These are phyloP conservation scores for Petroica traversi DNA, from an alignment of 2,113 vertebrate genomes.

Conservation along the genomic window DNA sequence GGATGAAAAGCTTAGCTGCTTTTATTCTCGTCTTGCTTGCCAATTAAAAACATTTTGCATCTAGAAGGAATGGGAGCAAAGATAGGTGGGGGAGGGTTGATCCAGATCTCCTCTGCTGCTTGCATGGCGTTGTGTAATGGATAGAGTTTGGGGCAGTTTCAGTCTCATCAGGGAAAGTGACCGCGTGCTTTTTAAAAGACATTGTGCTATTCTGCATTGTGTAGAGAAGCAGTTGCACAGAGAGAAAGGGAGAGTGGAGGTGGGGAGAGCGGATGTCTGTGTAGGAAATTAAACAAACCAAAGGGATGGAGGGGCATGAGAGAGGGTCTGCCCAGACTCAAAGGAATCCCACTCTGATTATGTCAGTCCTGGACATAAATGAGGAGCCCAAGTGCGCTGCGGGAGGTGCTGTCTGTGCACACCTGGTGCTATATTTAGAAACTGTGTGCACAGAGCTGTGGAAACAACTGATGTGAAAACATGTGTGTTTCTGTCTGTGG, in stretches of 20 bases:
- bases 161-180: background rate
- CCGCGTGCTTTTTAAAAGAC: background rate
- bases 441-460: background rate
- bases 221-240: background rate
- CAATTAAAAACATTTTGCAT: constrained; percentile 44
- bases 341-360: background rate
- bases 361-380: background rate
- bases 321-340: background rate
- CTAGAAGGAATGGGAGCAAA: background rate
- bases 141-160: constrained; percentile 5
- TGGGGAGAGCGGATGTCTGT: background rate
- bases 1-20: constrained; percentile 24
- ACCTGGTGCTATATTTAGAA: constrained; percentile 6
- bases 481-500: background rate
- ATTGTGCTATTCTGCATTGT: background rate
- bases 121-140: background rate
- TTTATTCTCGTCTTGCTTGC: constrained; percentile 9
- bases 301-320: background rate
- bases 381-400: background rate
- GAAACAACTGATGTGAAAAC: background rate
- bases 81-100: background rate
- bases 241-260: background rate
- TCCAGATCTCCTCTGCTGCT: background rate
- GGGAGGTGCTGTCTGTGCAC: background rate
- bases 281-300: background rate